Evolutionary conservation across 64 coral and sea anemone genomes (phyloP).

Genomic region (Trachythela sp.): DNA sequence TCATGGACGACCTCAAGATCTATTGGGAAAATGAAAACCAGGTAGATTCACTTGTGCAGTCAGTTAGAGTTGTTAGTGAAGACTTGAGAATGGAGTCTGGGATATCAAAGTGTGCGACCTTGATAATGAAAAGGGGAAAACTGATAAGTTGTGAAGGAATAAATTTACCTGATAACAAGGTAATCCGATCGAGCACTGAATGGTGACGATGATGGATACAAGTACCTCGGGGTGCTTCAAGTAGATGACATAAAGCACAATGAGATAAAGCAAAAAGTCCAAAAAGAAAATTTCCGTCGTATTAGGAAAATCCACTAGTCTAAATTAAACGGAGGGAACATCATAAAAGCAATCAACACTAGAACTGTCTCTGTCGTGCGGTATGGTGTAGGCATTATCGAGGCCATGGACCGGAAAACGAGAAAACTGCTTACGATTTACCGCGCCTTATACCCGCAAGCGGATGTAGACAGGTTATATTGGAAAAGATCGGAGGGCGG

Average conservation of each 20-base stretch:
- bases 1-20: neutral
- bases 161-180: neutral
- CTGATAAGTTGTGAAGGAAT: neutral
- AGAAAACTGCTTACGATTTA: neutral
- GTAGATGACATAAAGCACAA: neutral
- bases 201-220: neutral
- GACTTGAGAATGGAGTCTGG: neutral
- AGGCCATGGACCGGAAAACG: neutral
- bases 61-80: neutral
- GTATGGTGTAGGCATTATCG: neutral
- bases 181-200: neutral
- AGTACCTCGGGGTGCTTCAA: neutral
- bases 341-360: neutral
- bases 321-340: neutral
- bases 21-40: slow-evolving; percentile 14
- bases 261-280: neutral
- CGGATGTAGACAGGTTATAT: no score
- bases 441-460: no score
- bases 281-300: neutral
- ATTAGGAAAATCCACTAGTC: neutral
- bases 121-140: neutral
- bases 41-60: slow-evolving; percentile 4
- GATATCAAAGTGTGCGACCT: neutral
- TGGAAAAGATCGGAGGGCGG: neutral
- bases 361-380: neutral